A percentile compares a stretch with the other conserved stretches of the same genome.
phyloP scores from a whole-genome alignment of 2,113 vertebrate species.

The Uria lomvia region DNA sequence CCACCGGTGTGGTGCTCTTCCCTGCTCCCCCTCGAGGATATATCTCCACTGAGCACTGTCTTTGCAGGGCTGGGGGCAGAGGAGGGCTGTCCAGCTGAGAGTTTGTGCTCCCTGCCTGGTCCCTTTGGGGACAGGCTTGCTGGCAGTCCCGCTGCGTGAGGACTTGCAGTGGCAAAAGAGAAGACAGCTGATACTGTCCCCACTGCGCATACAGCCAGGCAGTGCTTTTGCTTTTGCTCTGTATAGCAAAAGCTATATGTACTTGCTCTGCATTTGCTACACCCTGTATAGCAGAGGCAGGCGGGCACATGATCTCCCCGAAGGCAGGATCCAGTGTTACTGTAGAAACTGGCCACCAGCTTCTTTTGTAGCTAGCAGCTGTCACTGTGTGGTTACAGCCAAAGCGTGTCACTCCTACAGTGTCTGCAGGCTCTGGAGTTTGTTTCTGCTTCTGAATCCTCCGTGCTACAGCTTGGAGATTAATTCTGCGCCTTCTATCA shows the following conservation, averaged over 20 bases:
- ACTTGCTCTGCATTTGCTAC: neutral
- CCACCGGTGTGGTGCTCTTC: neutral
- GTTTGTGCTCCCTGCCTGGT: neutral
- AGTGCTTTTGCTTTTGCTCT: neutral
- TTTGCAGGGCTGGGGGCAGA: neutral
- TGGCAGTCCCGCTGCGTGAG: accelerated
- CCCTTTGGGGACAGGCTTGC: neutral
- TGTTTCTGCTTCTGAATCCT: neutral
- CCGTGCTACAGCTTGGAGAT: neutral
- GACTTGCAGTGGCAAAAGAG: neutral
- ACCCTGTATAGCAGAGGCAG: neutral
- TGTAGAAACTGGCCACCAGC: constrained; percentile 61
- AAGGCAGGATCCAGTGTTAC: constrained; percentile 49
- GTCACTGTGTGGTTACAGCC: constrained; percentile 33
- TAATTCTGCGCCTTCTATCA: neutral
- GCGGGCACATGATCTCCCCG: constrained; percentile 9
- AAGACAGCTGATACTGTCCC: neutral
- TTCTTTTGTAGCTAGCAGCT: constrained; percentile 54
- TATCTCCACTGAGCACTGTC: neutral
- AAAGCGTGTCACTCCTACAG: neutral
- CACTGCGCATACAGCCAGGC: neutral
- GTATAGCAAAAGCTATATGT: neutral
- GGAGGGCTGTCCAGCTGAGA: neutral
- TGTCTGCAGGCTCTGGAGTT: constrained; percentile 9
- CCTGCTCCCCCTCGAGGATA: neutral